A percentile compares a stretch with the other conserved stretches of the same genome.
Evolutionary conservation across 2,797 vertebrate species (phyloP).

Genomic region (Parotocinclus haroldoi): DNA sequence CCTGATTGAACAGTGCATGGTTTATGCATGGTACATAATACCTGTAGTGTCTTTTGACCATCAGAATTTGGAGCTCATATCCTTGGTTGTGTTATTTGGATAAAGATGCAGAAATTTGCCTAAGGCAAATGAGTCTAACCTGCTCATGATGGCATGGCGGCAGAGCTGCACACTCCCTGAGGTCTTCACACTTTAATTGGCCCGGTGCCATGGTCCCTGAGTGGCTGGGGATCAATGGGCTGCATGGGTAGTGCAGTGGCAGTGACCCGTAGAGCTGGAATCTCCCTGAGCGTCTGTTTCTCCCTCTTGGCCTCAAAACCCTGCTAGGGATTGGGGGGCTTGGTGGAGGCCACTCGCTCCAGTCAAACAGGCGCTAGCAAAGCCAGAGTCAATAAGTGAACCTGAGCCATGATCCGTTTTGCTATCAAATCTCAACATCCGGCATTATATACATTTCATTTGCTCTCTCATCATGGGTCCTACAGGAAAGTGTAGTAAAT

Average conservation of each 20-base stretch:
- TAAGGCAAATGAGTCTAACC: conserved; percentile 19
- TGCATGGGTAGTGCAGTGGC: conserved; percentile 39
- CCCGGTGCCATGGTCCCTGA: conserved; percentile 50
- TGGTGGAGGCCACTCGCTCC: conserved; percentile 36
- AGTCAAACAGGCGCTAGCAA: conserved; percentile 44
- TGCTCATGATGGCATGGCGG: conserved; percentile 26
- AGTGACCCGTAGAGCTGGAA: conserved; percentile 47
- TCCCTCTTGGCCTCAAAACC: conserved; percentile 28
- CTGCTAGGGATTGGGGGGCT: conserved; percentile 36
- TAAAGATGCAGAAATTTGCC: conserved; percentile 18
- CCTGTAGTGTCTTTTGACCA: background rate
- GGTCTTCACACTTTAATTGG: conserved; percentile 58
- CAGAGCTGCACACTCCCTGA: conserved; percentile 34
- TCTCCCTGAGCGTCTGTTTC: conserved; percentile 41
- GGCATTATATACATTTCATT: conserved; percentile 21
- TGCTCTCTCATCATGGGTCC: conserved; percentile 1
- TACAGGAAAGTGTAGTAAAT: too few relatives aligned
- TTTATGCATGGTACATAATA: background rate
- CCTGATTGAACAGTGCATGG: background rate
- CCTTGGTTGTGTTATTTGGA: conserved; percentile 8
- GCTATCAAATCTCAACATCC: conserved; percentile 12
- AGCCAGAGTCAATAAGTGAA: conserved; percentile 42
- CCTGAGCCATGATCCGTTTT: conserved; percentile 17
- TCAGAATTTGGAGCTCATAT: conserved; percentile 7
- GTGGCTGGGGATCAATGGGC: conserved; percentile 45